A percentile compares a stretch with the other conserved stretches of the same genome.
phyloP scores from a whole-genome alignment of 1,140 invertebrate genomes.

The Globodera rostochiensis region DNA sequence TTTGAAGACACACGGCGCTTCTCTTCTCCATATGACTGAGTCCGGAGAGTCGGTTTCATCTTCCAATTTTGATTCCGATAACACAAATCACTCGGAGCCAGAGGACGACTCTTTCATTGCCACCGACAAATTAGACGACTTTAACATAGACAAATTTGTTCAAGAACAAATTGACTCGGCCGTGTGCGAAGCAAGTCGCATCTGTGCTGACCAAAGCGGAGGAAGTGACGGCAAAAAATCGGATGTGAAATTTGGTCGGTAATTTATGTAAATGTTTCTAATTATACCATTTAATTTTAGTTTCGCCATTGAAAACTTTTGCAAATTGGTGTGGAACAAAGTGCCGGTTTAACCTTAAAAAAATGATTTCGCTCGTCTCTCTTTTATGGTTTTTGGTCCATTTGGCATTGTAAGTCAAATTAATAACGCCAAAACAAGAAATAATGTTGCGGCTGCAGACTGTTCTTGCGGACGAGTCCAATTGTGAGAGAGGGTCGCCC shows the following conservation, averaged over 20 bases:
- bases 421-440: neutral
- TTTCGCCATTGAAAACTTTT: neutral
- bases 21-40: neutral
- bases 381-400: neutral
- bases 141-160: neutral
- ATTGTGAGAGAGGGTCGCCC: constrained; percentile 11
- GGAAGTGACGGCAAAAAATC: neutral
- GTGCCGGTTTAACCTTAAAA: neutral
- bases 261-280: neutral
- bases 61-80: neutral
- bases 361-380: neutral
- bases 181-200: neutral
- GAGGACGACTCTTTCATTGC: neutral
- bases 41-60: neutral
- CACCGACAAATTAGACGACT: neutral
- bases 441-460: neutral
- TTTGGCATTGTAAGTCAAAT: neutral
- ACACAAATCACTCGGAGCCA: neutral
- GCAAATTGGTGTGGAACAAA: neutral
- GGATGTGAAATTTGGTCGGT: neutral
- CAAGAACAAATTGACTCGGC: neutral
- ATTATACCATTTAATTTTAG: neutral
- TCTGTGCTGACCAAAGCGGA: neutral
- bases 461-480: neutral
- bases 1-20: neutral